These are phyloP conservation scores for Anagyrus pseudococci DNA, from an alignment of 2,888 invertebrate genomes.

Conservation along the genomic window DNA sequence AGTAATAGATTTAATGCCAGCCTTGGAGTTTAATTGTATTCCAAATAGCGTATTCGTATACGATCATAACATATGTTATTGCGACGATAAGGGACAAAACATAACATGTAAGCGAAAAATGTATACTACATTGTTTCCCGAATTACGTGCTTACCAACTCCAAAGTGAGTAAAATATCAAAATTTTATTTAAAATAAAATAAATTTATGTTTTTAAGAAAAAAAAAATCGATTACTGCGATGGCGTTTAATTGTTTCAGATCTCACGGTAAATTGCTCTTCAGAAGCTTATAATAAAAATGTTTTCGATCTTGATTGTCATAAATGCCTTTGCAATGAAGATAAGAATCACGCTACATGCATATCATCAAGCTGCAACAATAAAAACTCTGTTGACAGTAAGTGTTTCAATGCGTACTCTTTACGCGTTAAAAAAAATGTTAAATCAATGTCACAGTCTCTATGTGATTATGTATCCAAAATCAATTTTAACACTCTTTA, in stretches of 20 bases:
- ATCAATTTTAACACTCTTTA: not conserved
- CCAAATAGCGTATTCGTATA: conserved; percentile 18
- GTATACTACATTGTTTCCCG: conserved; percentile 4
- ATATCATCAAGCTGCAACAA: not conserved
- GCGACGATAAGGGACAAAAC: conserved; percentile 10
- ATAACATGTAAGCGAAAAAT: conserved; percentile 19
- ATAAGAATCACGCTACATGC: not conserved
- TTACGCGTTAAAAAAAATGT: not conserved
- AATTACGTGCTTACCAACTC: conserved; percentile 17
- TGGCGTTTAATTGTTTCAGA: conserved; percentile 14
- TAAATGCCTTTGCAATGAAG: not conserved
- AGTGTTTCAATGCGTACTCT: not conserved
- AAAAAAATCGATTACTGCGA: too few relatives aligned
- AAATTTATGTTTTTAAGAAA: not conserved
- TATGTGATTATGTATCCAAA: not conserved
- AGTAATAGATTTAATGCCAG: too few relatives aligned
- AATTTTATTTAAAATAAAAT: not conserved
- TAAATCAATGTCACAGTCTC: not conserved
- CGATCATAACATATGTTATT: conserved; percentile 27
- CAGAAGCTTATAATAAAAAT: not conserved
- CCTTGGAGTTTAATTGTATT: too few relatives aligned
- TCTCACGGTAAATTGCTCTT: conserved; percentile 6
- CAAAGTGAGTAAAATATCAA: conserved; percentile 20
- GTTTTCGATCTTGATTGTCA: not conserved
- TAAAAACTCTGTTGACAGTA: not conserved